These are phyloP conservation scores for Alfaro cultratus DNA, from an alignment of 2,797 vertebrate genomes.

Conservation along the genomic window DNA sequence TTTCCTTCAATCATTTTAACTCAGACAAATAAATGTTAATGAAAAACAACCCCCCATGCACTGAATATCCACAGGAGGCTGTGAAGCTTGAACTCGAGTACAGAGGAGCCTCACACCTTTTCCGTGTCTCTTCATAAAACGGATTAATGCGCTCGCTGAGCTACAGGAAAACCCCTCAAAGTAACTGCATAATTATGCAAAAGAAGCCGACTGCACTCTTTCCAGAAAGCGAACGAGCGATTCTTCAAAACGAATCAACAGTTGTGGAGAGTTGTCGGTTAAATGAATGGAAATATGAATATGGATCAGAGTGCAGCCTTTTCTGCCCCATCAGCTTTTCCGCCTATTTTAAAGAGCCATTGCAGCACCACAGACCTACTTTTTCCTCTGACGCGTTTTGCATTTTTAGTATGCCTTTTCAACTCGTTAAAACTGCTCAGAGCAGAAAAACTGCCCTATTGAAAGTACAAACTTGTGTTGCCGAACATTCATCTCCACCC, in stretches of 20 bases:
- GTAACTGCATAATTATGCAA: conserved; percentile 57
- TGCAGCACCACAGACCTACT: conserved; percentile 70
- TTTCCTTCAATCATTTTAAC: conserved; percentile 45
- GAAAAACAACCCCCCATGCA: conserved; percentile 58
- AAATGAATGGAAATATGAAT: conserved; percentile 70
- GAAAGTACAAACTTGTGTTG: conserved; percentile 18
- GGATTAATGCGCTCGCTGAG: conserved; percentile 27
- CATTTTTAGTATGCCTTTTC: conserved; percentile 30
- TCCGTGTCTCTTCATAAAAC: conserved; percentile 7
- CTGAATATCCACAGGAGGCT: conserved; percentile 39
- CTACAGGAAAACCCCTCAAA: conserved; percentile 46
- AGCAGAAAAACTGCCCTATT: conserved; percentile 15
- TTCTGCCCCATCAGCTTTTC: conserved; percentile 66
- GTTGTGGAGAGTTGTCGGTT: conserved; percentile 54
- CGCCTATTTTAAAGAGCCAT: conserved; percentile 49
- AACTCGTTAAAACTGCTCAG: conserved; percentile 20
- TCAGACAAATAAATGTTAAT: conserved; percentile 69
- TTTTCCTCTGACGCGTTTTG: conserved; percentile 43
- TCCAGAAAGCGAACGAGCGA: conserved; percentile 43
- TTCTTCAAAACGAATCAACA: conserved; percentile 69
- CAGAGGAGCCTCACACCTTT: conserved; percentile 22
- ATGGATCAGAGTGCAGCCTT: conserved; percentile 59
- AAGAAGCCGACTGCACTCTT: conserved; percentile 25
- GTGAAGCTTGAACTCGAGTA: conserved; percentile 1
- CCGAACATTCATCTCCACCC: conserved; percentile 11